Base-by-base conservation (phyloP, 2,113 vertebrate genomes). In the Cryptomyrus ogoouensis region DNA sequence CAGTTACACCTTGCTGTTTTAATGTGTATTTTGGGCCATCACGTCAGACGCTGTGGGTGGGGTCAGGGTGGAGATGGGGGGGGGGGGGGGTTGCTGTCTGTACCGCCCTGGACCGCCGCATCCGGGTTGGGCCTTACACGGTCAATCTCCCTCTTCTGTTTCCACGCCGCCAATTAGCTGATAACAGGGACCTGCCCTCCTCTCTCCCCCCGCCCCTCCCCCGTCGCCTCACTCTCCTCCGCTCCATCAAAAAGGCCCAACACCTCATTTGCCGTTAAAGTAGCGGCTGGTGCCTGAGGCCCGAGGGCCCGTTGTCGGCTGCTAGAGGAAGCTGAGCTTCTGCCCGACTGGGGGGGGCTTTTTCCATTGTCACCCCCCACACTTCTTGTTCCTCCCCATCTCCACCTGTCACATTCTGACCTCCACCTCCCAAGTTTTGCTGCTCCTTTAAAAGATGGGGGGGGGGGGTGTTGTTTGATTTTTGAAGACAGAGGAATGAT, bases 131-230 rank as follows among this genome's bases (percentile, higher is more conserved):
- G 97, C 97, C 94, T 97, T 97, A 97, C 99, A 97, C 92, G 31
- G 42, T 97, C 96, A 97, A 98, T 98, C 97, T 98, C 98, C 97
- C 98, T 99, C 97, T 98, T 99, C 97, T 99, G 97, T 98, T 98
- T 99, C 96, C 98, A 99, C 99, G 98, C 98, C 99, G 98, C 98
- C 97, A 97, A 95, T 97, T 98, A 99, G 97, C 97, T 98, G 97
- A 98, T 97, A 98, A 96, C 99, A 99, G 98, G 98, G 99, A 99
- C 97, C 97, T 96, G 96, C 96, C 94, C 91, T 94, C 94, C 96
- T 96, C 94, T 2, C 19, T 2, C 53, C 53, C 53, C 53, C 53
- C 5, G 92, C 94, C 90, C 91, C 90, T 77, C 35, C 70, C 42
- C 80, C 89, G 56, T 47, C 83, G 92, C 94, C 70, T 58, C 58